Evolutionary conservation across 2,888 invertebrate species (phyloP), one percentile per base, ranked within the genome.

Genomic region (Byasa hedistus): DNA sequence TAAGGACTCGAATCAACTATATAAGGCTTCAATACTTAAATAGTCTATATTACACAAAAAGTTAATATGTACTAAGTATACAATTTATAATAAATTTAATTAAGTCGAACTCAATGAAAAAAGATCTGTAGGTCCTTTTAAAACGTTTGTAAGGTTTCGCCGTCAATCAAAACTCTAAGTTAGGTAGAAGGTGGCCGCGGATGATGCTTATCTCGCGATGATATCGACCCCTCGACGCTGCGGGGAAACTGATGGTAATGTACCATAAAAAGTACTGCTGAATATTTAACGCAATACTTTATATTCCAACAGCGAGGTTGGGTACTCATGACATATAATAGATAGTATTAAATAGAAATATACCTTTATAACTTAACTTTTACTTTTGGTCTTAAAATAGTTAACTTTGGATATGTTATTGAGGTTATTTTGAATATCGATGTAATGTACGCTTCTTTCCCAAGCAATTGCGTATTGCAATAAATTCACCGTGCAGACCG

Each of bases 121-220:
- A 64, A 68, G 54, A n/a, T 19, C 19, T 17, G 5, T 32, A 39
- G 36, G 22, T 32, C 55, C 63, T 15, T 57, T 57, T 61, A 19
- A 55, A 68, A 39, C 15, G 36, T 36, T 39, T 32, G 48, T 36
- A 32, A 24, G 39, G 51, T 61, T 44, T 36, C 27, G 23, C 44
- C 51, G 63, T 60, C 67, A 63, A 67, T 67, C 63, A 67, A 36
- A 44, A 55, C 19, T 48, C 56, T 22, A 17, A 48, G 54, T 32
- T 51, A 23, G 44, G n/a, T 24, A 15, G 27, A 51, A 22, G 17
- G 36, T 23, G 58, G 52, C n/a, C 23, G 23, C 59, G 44, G 73
- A 71, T 74, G 79, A 79, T 75, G 76, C 76, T 80, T 81, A 82
- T 82, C 81, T 68, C 59, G 52, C 67, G 61, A 71, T 68, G 54